Percentiles rank a stretch among this genome's conserved stretches.
Conservation (phyloP, 2,888 invertebrate species). For the Polymixis lichenea region DNA sequence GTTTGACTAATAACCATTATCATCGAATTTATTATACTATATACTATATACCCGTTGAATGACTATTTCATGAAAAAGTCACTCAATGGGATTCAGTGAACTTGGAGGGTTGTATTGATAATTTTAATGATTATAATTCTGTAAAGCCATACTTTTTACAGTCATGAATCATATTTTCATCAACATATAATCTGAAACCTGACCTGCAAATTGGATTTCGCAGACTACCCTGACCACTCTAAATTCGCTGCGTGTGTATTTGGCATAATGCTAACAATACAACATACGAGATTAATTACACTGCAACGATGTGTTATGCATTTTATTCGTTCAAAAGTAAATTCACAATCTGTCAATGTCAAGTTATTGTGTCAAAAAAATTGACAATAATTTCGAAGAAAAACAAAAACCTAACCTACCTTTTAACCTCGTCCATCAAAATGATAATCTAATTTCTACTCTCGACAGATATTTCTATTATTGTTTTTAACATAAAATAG, state of each 20-base stretch:
- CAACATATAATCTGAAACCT: too few species aligned
- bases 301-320: not conserved
- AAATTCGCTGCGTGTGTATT: not conserved
- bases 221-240: too few species aligned
- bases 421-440: not conserved
- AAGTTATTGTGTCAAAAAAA: not conserved
- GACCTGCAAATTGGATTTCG: too few species aligned
- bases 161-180: too few species aligned
- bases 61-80: too few species aligned
- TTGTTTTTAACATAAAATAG: not conserved
- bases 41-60: too few species aligned
- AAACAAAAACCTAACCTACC: conserved; percentile 19
- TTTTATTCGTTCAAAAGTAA: not conserved
- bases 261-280: not conserved
- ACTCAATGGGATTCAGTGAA: too few species aligned
- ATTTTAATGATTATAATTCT: too few species aligned
- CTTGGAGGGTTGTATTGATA: too few species aligned
- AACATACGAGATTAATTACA: not conserved
- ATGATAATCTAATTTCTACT: not conserved
- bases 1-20: too few species aligned
- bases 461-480: not conserved
- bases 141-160: too few species aligned
- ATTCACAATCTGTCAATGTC: conserved; percentile 14
- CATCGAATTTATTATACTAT: too few species aligned
- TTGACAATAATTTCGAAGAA: conserved; percentile 1